phyloP scores from a whole-genome alignment of 1,140 invertebrate genomes.

The Calliphora vicina region DNA sequence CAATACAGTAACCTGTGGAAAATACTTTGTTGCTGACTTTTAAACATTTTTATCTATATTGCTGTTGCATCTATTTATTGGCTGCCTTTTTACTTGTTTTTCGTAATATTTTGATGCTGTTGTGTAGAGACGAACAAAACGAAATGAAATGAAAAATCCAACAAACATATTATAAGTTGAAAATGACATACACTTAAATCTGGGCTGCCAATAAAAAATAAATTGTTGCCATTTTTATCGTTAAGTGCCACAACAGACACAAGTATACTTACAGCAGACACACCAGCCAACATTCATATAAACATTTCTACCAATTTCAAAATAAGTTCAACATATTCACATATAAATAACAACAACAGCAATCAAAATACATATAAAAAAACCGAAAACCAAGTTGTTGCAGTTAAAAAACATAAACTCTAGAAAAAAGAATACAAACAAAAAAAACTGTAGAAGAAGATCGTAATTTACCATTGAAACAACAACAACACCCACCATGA shows the following conservation, averaged over 20 bases:
- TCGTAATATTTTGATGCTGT: not conserved
- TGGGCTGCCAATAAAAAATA: conserved; percentile 3
- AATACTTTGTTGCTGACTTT: not conserved
- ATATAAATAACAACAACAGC: conserved; percentile 4
- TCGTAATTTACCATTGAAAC: not conserved
- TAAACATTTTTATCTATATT: not conserved
- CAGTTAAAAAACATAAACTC: too few species aligned
- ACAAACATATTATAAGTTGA: not conserved
- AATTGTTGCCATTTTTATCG: conserved; percentile 8
- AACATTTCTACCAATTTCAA: not conserved
- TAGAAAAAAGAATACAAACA: too few species aligned
- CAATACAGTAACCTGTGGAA: not conserved
- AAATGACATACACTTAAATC: conserved; percentile 10
- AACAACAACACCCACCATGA: not conserved
- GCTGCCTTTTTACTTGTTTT: not conserved
- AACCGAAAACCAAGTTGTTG: not conserved
- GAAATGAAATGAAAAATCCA: not conserved
- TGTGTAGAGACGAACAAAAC: not conserved
- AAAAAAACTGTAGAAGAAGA: not conserved
- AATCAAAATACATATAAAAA: too few species aligned
- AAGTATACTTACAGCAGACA: not conserved
- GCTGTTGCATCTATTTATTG: not conserved
- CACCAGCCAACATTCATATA: not conserved
- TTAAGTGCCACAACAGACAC: not conserved
- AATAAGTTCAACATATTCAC: not conserved